Evolutionary conservation across 2,888 invertebrate genomes (phyloP), one percentile per base, ranked within the genome.

Genomic region (Ormyrus thymus): DNA sequence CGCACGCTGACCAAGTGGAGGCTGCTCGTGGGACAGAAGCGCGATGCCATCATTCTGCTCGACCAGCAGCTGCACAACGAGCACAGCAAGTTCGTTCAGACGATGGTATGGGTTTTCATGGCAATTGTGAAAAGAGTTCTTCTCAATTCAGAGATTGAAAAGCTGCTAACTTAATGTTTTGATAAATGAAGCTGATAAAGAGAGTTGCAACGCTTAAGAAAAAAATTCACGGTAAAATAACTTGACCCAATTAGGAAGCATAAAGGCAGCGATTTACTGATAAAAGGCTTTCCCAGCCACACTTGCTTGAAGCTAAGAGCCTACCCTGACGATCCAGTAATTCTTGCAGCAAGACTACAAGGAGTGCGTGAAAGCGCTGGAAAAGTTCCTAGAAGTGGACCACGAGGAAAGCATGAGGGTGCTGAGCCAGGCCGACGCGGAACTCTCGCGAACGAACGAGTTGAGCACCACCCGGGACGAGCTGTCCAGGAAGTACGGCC

Each of bases 361-460:
- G 74, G 86, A 89, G 15, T 93, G 93, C 87, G 91, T 92, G 0
- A 91, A 91, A 81, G 89, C 90, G 73, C 93, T 94, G 82, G 93
- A 94, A 82, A 89, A 90, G 55, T 94, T 93, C 85, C 90, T 95
- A 74, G 92, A 92, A 2, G 90, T 91, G 82, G 94, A 94, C 86
- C 93, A 94, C 85, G 88, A 90, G 6, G 91, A 91, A 58, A 93
- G 94, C 1, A 93, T 93, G 92, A 81, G 83, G n/a, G 89, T 92
- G 65, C 86, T 94, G 62, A 85, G 88, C 46, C 87, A 91, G 85
- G 92, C 93, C 53, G 93, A 93, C 56, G 83, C 87, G 58, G 90
- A 92, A 66, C 88, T 90, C 43, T 84, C 80, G 2, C 84, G 88
- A 81, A 91, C 93, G 2, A 86, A 62, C 6, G 80, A 81, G 46